These are phyloP conservation scores for Mastomys natalensis DNA, from an alignment of 2,113 vertebrate genomes.

Conservation along the genomic window DNA sequence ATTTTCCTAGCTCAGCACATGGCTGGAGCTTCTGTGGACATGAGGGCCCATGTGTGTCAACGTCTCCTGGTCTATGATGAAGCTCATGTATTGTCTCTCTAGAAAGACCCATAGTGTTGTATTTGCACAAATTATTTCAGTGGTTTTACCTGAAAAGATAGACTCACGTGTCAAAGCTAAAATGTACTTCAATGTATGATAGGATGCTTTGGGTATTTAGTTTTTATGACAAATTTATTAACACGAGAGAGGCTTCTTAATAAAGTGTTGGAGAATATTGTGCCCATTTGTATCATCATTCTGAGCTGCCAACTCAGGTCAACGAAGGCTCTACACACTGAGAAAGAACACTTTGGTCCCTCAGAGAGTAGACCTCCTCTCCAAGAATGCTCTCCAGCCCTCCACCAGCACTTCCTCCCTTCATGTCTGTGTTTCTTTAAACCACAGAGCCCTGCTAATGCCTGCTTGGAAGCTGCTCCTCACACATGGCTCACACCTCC, in stretches of 20 bases:
- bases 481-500: rapidly evolving
- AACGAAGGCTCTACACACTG: rapidly evolving
- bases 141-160: rapidly evolving
- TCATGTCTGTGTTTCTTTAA: neutral
- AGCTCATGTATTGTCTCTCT: rapidly evolving
- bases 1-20: neutral
- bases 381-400: neutral
- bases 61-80: rapidly evolving
- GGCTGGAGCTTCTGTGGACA: neutral
- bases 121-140: neutral
- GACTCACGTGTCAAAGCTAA: rapidly evolving
- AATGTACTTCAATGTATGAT: rapidly evolving
- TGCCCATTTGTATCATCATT: rapidly evolving
- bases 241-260: rapidly evolving
- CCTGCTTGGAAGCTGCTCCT: rapidly evolving
- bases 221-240: too few species aligned
- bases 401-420: too few species aligned
- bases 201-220: neutral
- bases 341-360: too few species aligned
- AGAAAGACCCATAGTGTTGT: rapidly evolving
- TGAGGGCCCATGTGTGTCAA: rapidly evolving
- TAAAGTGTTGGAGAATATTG: rapidly evolving
- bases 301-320: rapidly evolving
- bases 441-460: neutral
- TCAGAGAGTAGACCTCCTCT: neutral